A percentile compares a stretch with the other conserved stretches of the same genome.
Evolutionary conservation across 2,888 invertebrate species (phyloP).

Genomic region (Orgyia antiqua): DNA sequence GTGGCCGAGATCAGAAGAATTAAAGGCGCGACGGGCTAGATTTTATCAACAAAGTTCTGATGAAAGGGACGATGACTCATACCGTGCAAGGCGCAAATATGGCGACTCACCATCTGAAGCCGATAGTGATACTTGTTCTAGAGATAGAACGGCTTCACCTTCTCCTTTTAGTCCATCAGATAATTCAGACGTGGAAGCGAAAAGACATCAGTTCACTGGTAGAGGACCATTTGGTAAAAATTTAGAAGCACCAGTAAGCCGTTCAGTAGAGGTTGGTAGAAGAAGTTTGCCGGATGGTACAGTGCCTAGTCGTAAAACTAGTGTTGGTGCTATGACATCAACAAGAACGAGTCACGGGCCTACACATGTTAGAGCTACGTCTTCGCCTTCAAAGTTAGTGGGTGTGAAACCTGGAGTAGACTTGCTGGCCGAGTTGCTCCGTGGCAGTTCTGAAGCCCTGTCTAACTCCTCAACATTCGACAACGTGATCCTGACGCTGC

Average conservation of each 20-base stretch:
- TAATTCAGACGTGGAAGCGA: constrained; percentile 63
- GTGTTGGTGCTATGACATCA: constrained; percentile 73
- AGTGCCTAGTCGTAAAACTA: constrained; percentile 79
- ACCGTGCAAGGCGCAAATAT: constrained; percentile 56
- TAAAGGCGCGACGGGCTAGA: constrained; percentile 64
- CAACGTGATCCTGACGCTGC: constrained; percentile 70
- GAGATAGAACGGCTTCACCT: constrained; percentile 79
- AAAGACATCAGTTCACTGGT: constrained; percentile 76
- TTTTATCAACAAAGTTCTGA: constrained; percentile 86
- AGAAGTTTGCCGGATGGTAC: constrained; percentile 67
- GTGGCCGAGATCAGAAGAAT: constrained; percentile 70
- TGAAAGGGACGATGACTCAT: constrained; percentile 81
- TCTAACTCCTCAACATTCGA: constrained; percentile 78
- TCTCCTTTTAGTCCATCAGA: constrained; percentile 83
- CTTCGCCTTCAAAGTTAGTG: constrained; percentile 87
- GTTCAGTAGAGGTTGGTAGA: constrained; percentile 77
- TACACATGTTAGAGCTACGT: constrained; percentile 86
- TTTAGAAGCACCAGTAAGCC: constrained; percentile 63
- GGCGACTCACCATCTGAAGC: constrained; percentile 85
- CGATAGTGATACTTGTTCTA: constrained; percentile 79
- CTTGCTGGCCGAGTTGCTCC: constrained; percentile 85
- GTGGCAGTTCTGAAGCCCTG: constrained; percentile 88
- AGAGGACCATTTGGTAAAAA: constrained; percentile 81
- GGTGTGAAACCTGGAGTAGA: constrained; percentile 77
- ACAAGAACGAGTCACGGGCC: constrained; percentile 65